Percentiles rank a stretch among this genome's conserved stretches.
These are phyloP conservation scores for Willisornis vidua DNA, from an alignment of 2,113 vertebrate species.

Conservation along the genomic window DNA sequence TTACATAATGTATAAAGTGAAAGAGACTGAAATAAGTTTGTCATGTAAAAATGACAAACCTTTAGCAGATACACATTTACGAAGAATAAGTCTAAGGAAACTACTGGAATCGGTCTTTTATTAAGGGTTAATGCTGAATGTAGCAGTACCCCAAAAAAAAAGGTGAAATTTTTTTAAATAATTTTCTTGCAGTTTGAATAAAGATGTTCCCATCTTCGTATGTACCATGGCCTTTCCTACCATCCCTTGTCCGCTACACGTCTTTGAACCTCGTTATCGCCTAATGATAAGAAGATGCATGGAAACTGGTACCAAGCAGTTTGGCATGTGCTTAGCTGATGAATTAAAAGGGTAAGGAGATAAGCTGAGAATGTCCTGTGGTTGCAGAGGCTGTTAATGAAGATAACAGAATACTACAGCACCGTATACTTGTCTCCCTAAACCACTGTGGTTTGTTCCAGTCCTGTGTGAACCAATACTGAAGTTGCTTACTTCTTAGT, in stretches of 20 bases:
- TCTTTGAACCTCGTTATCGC: constrained; percentile 90
- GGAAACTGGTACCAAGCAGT: constrained; percentile 92
- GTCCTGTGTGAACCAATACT: background rate
- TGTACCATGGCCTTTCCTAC: constrained; percentile 95
- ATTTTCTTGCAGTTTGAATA: constrained; percentile 82
- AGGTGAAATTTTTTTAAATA: background rate
- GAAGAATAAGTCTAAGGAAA: background rate
- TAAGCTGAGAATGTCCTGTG: background rate
- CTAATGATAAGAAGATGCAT: constrained; percentile 94
- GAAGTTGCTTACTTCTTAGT: background rate
- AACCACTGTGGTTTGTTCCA: background rate
- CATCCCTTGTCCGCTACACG: constrained; percentile 89
- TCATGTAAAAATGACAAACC: background rate
- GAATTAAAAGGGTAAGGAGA: constrained; percentile 86
- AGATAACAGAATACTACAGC: background rate
- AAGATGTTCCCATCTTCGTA: constrained; percentile 94
- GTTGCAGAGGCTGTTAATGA: background rate
- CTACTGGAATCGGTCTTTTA: background rate
- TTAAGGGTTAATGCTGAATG: background rate
- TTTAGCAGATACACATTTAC: fast-evolving
- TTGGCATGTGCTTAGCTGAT: constrained; percentile 93
- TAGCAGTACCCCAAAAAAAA: background rate
- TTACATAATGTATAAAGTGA: background rate
- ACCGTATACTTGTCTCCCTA: background rate
- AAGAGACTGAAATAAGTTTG: background rate